phyloP scores from a whole-genome alignment of 2,888 invertebrate genomes.

The Lordiphosa andalusiaca region DNA sequence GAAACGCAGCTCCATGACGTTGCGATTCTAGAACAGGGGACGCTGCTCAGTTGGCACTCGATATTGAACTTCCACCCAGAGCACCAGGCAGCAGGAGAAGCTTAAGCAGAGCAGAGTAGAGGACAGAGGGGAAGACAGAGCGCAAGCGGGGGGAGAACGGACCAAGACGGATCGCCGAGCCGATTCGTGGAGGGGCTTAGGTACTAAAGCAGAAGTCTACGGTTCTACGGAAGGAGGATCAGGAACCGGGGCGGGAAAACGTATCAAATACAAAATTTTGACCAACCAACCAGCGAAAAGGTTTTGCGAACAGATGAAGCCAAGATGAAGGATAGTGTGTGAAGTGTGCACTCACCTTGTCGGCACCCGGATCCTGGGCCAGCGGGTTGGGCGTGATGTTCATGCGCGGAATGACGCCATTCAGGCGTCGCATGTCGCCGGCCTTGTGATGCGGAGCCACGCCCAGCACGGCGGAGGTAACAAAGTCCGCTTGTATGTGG shows the following conservation, averaged over 20 bases:
- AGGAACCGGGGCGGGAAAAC: constrained; percentile 32
- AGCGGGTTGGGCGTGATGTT: constrained; percentile 80
- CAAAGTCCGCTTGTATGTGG: constrained; percentile 79
- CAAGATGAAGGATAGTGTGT: constrained; percentile 12
- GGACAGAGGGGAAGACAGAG: constrained; percentile 6
- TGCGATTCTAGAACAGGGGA: constrained; percentile 80
- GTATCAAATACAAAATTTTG: constrained; percentile 51
- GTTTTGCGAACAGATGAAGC: constrained; percentile 23
- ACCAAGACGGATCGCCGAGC: neutral
- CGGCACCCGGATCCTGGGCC: constrained; percentile 76
- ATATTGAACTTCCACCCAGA: constrained; percentile 17
- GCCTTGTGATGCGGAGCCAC: constrained; percentile 71
- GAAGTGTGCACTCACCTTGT: constrained; percentile 65
- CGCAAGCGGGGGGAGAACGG: constrained; percentile 1
- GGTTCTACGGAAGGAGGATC: constrained; percentile 7
- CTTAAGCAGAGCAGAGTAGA: constrained; percentile 5
- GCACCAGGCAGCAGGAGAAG: constrained; percentile 7
- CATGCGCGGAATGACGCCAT: constrained; percentile 79
- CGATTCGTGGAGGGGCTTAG: neutral
- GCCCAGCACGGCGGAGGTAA: constrained; percentile 76
- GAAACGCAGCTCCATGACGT: constrained; percentile 80
- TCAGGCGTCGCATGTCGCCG: constrained; percentile 73
- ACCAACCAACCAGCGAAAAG: constrained; percentile 75
- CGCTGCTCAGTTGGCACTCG: constrained; percentile 64
- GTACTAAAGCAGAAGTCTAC: constrained; percentile 1